phyloP scores from a whole-genome alignment of 1,140 invertebrate genomes.

The Brachionus asplanchnoidis region DNA sequence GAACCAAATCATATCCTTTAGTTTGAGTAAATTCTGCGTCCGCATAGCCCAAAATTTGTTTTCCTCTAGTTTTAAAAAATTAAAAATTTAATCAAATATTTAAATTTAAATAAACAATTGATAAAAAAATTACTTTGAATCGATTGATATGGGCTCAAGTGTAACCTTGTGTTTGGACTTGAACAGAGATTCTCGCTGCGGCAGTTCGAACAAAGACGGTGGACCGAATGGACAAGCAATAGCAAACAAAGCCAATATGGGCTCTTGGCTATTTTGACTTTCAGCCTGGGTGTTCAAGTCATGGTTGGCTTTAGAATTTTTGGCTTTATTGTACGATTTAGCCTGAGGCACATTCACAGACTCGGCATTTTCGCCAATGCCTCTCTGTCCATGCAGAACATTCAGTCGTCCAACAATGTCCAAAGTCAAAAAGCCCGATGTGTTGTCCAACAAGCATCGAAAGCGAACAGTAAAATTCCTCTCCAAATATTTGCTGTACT shows the following conservation, averaged over 20 bases:
- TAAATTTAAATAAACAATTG: neutral
- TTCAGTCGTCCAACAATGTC: slow-evolving; percentile 94
- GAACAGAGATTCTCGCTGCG: slow-evolving; percentile 86
- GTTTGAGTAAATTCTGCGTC: slow-evolving; percentile 83
- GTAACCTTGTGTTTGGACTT: slow-evolving; percentile 98
- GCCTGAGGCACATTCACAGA: slow-evolving; percentile 4
- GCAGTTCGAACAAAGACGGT: slow-evolving; percentile 64
- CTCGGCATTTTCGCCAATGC: neutral
- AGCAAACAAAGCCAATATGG: slow-evolving; percentile 77
- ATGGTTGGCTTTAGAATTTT: neutral
- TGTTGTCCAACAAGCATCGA: slow-evolving; percentile 95
- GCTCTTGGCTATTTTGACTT: slow-evolving; percentile 10
- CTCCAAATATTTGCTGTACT: slow-evolving; percentile 59
- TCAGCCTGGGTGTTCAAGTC: neutral
- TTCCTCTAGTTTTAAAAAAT: slow-evolving; percentile 66
- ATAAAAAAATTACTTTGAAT: slow-evolving; percentile 68
- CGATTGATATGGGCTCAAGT: slow-evolving; percentile 89
- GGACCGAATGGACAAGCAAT: slow-evolving; percentile 97
- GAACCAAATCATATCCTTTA: slow-evolving; percentile 91
- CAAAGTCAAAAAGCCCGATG: slow-evolving; percentile 95
- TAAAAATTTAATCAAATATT: slow-evolving; percentile 49
- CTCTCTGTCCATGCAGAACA: slow-evolving; percentile 79
- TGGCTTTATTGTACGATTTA: slow-evolving; percentile 72
- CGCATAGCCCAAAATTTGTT: slow-evolving; percentile 84
- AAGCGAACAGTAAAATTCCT: slow-evolving; percentile 94